Percentiles rank a stretch among this genome's conserved stretches.
phyloP scores from a whole-genome alignment of 2,888 invertebrate species.

The Rhagonycha fulva region DNA sequence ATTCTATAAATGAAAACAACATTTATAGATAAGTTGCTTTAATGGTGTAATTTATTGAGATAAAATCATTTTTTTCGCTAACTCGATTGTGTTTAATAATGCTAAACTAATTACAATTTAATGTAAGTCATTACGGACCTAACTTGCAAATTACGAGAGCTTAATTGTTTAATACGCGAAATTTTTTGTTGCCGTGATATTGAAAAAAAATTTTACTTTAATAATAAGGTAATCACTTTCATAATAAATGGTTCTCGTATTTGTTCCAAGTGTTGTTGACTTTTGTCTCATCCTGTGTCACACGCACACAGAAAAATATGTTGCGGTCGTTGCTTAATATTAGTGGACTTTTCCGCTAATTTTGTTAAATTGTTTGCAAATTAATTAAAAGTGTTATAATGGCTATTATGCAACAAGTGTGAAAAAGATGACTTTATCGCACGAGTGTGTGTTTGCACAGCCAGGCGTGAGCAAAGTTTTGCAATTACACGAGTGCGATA shows the following conservation, averaged over 20 bases:
- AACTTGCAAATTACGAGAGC: neutral
- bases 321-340: neutral
- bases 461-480: too few relatives aligned
- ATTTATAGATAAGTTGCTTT: neutral
- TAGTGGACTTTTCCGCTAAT: too few relatives aligned
- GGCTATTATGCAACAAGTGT: too few relatives aligned
- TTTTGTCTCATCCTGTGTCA: neutral
- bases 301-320: neutral
- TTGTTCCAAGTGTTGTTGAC: neutral
- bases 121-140: neutral
- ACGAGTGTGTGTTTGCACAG: too few relatives aligned
- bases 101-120: neutral
- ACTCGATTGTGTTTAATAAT: neutral
- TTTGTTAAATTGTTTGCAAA: too few relatives aligned
- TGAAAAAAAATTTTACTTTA: neutral
- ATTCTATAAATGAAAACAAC: slow-evolving; percentile 1
- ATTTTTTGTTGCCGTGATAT: neutral
- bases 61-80: neutral
- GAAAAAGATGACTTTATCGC: too few relatives aligned
- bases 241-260: neutral
- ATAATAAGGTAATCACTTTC: neutral
- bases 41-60: neutral
- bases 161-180: neutral
- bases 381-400: too few relatives aligned
- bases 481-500: too few relatives aligned